A percentile compares a stretch with the other conserved stretches of the same genome.
Conservation (phyloP, 2,888 invertebrate genomes). For the Electrophaes corylata region DNA sequence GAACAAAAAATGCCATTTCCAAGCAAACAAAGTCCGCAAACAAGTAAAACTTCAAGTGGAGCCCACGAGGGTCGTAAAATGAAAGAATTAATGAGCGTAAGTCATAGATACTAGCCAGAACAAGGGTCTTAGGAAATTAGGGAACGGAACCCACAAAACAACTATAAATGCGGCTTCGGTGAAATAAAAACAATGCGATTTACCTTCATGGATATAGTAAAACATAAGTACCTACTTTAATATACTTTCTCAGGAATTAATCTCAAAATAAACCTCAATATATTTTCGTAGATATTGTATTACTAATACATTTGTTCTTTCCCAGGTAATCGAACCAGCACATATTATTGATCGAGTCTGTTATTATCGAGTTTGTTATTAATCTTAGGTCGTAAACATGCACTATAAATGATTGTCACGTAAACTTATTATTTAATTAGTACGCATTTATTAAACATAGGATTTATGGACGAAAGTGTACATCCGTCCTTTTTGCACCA, state of each 20-base stretch:
- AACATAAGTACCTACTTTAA: background rate
- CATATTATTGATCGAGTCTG: no score
- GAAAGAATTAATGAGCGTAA: constrained; percentile 39
- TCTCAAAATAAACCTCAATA: no score
- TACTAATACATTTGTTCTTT: no score
- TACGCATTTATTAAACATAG: no score
- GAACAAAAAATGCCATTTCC: constrained; percentile 19
- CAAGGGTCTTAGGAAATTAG: constrained; percentile 21
- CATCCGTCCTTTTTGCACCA: no score
- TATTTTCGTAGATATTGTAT: no score
- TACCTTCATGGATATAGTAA: constrained; percentile 1
- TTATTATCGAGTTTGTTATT: no score
- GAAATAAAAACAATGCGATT: constrained; percentile 19
- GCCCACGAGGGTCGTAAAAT: constrained; percentile 30
- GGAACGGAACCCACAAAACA: constrained; percentile 5
- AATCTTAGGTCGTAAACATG: no score
- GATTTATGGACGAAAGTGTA: background rate
- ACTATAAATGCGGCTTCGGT: constrained; percentile 14
- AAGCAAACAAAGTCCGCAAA: constrained; percentile 31
- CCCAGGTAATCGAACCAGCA: no score
- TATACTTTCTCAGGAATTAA: no score
- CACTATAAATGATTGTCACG: no score
- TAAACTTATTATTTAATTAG: no score
- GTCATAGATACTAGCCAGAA: constrained; percentile 34
- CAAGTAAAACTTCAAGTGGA: constrained; percentile 29